Percentiles rank a stretch among this genome's conserved stretches.
Conservation (phyloP, 2,113 vertebrate species). For the Colius striatus region DNA sequence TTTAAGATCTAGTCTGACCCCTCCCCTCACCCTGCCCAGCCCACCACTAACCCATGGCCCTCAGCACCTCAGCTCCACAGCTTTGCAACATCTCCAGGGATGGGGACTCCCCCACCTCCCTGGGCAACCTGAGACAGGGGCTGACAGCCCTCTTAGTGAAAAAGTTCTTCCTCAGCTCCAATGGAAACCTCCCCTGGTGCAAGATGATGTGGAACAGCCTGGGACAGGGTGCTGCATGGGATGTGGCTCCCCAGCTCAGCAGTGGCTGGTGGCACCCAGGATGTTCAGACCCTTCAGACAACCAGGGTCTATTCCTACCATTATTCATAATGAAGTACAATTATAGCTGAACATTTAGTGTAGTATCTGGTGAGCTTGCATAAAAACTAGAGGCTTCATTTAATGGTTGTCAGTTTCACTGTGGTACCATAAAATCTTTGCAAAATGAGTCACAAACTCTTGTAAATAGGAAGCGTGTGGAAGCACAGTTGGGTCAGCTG, state of each 20-base stretch:
- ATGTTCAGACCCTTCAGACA: background rate
- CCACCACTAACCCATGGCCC: too few species aligned
- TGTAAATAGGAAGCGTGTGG: accelerated
- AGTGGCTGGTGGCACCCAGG: background rate
- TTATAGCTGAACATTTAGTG: background rate
- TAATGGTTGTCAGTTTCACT: background rate
- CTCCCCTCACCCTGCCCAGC: too few species aligned
- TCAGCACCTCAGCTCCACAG: too few species aligned
- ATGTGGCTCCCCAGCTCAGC: background rate
- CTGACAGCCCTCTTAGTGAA: too few species aligned
- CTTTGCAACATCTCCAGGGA: too few species aligned
- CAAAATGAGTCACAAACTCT: accelerated
- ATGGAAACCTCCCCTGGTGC: too few species aligned
- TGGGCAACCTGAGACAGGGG: too few species aligned
- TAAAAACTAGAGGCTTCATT: background rate
- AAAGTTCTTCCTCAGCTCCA: too few species aligned
- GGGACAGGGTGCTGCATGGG: background rate
- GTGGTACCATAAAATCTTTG: background rate
- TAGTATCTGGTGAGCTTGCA: background rate
- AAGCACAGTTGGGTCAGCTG: background rate
- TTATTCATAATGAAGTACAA: background rate
- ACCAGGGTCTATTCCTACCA: background rate
- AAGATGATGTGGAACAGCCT: background rate
- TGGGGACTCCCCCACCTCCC: too few species aligned
- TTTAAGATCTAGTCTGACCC: too few species aligned